phyloP scores from a whole-genome alignment of 1,140 invertebrate genomes.

The Epicauta chinensis region DNA sequence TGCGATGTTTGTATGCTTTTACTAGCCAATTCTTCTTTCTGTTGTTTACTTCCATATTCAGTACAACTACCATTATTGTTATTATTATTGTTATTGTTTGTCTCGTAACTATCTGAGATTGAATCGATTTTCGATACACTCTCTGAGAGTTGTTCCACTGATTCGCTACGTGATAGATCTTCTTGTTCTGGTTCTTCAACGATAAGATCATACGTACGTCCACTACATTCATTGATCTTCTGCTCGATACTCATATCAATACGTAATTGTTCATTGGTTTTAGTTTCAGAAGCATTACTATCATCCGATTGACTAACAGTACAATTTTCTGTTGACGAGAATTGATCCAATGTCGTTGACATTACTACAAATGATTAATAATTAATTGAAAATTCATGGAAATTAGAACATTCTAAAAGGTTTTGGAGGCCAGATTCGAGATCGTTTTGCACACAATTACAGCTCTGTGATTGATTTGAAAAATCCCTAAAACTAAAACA shows the following conservation, averaged over 20 bases:
- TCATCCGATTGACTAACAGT: slow-evolving; percentile 43
- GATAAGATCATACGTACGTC: slow-evolving; percentile 41
- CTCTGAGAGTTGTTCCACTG: slow-evolving; percentile 47
- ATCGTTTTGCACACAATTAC: too few relatives aligned
- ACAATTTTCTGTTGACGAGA: slow-evolving; percentile 51
- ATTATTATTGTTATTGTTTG: slow-evolving; percentile 47
- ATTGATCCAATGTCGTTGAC: slow-evolving; percentile 55
- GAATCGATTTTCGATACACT: slow-evolving; percentile 42
- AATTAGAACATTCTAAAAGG: too few relatives aligned
- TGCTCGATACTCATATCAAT: slow-evolving; percentile 22
- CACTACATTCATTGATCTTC: slow-evolving; percentile 26
- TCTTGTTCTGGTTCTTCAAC: slow-evolving; percentile 44
- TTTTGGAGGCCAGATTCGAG: too few relatives aligned
- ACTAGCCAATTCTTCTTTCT: slow-evolving; percentile 33
- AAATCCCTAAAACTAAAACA: too few relatives aligned
- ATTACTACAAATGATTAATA: slow-evolving; percentile 37
- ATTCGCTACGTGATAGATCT: slow-evolving; percentile 40
- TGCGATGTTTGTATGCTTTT: slow-evolving; percentile 61
- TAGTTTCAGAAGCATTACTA: slow-evolving; percentile 38
- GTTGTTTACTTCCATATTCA: neutral
- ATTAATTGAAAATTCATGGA: too few relatives aligned
- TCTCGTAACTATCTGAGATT: slow-evolving; percentile 23
- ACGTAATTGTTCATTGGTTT: slow-evolving; percentile 20
- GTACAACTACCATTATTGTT: slow-evolving; percentile 40
- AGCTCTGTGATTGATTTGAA: too few relatives aligned